Base-by-base conservation (phyloP, 2,797 vertebrate species). In the Lacerta viridis region DNA sequence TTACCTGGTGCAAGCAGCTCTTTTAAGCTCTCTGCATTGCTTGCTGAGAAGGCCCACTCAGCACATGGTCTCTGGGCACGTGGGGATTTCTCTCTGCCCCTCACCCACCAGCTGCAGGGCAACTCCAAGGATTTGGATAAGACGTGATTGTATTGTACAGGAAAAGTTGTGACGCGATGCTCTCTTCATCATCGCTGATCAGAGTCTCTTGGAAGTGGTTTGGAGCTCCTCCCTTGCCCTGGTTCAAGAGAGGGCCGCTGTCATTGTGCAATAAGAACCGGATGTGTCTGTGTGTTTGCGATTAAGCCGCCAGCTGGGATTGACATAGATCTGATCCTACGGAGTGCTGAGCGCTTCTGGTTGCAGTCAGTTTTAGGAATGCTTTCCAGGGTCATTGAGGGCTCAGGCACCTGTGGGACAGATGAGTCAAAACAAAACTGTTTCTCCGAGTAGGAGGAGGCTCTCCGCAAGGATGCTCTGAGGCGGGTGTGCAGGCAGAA, bases 111-210 rank as follows among this genome's bases (percentile, higher is more conserved):
- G 11, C 50, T 50, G 50, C 50, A 50, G 50, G 50, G 50, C 50
- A 50, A 15, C 11, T 15, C 50, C 50, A 50, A 15, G 50, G 50
- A 50, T 50, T 50, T 50, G 50, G 50, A 55, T 55, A 55, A 15
- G 1, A 13, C 4, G 13, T 0, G 50, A 55, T 55, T 4, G 0
- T 55, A 55, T 55, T 55, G 5, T 3, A 0, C 9, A 64, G 66
- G 18, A 29, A 8, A n/a, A 50, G 46, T 5, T 41, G 41, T 25
- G 23, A 64, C 29, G 20, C 2, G 8, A n/a, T 85, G 64, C n/a
- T 27, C 5, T 50, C 29, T 46, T 69, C 18, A 4, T 27, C 29
- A 55, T 55, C 50, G 15, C 13, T 23, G 50, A 43, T 41, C 43
- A 9, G 33, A 17, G 20, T 36, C 7, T 79, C 11, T 25, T 59